A percentile compares a stretch with the other conserved stretches of the same genome.
phyloP scores from a whole-genome alignment of 2,888 invertebrate species.

The Hybos culiciformis region DNA sequence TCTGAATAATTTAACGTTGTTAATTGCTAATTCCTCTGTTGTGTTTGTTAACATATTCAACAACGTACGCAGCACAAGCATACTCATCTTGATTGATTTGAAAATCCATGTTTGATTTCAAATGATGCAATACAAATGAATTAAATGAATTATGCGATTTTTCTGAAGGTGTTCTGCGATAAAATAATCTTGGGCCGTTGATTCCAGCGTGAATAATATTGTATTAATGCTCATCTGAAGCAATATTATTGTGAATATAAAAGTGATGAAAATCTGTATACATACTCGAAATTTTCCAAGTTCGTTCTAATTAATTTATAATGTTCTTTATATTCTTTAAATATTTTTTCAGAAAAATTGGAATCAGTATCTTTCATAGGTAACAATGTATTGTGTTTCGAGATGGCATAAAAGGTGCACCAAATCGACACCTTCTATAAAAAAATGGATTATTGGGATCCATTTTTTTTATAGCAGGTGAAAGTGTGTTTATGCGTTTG shows the following conservation, averaged over 20 bases:
- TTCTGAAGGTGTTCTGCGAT: not conserved
- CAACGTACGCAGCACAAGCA: not conserved
- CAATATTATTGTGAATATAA: not conserved
- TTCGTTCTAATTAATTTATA: no score
- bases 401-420: not conserved
- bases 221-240: not conserved
- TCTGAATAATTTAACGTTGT: no score
- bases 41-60: not conserved
- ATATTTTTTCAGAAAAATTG: no score
- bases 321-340: no score
- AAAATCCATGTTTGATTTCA: constrained; percentile 4
- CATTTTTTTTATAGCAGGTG: not conserved
- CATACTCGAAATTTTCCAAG: not conserved
- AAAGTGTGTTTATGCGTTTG: not conserved
- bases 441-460: not conserved
- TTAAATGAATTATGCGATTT: constrained; percentile 5
- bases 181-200: not conserved
- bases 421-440: not conserved
- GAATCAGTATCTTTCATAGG: not conserved
- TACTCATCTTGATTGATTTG: constrained; percentile 3
- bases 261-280: not conserved
- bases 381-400: not conserved
- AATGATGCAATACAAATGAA: constrained; percentile 1
- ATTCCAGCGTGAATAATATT: constrained; percentile 1
- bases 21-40: not conserved